These are phyloP conservation scores for Elaeidobius kamerunicus DNA, from an alignment of 2,888 invertebrate genomes.

Conservation along the genomic window DNA sequence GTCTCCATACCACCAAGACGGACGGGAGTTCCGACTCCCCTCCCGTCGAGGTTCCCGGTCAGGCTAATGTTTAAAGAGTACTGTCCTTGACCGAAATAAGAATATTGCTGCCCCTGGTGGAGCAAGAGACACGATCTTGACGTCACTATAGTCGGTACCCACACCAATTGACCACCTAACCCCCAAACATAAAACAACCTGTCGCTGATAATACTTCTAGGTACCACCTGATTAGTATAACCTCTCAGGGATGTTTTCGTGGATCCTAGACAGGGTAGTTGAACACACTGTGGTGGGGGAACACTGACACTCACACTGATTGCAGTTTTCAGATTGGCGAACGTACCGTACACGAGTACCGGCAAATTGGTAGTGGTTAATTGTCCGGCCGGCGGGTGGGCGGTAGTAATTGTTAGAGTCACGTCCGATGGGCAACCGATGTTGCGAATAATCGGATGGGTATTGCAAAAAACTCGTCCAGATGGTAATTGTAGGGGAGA, in stretches of 20 bases:
- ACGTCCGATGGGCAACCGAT: conserved; percentile 16
- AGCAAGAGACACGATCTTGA: conserved; percentile 11
- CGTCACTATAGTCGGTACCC: conserved; percentile 22
- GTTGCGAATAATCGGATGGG: conserved; percentile 25
- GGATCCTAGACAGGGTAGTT: conserved; percentile 19
- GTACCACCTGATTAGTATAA: background rate
- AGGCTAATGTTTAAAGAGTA: conserved; percentile 24
- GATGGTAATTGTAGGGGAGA: conserved; percentile 44
- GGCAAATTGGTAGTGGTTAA: conserved; percentile 20
- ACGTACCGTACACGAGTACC: conserved; percentile 27
- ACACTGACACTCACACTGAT: conserved; percentile 21
- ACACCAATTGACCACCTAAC: conserved; percentile 23
- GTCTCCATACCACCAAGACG: conserved; percentile 29
- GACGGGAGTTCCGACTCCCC: conserved; percentile 27
- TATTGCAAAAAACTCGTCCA: conserved; percentile 30
- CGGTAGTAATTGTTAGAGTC: conserved; percentile 14
- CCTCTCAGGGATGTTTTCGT: conserved; percentile 1
- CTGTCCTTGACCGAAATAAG: conserved; percentile 25
- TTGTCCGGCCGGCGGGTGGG: conserved; percentile 16
- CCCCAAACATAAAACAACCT: conserved; percentile 27
- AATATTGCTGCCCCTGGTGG: conserved; percentile 25
- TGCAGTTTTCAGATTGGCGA: conserved; percentile 13
- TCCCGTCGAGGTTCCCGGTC: conserved; percentile 20
- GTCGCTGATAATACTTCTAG: background rate
- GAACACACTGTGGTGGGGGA: conserved; percentile 26